Evolutionary conservation across 53 echinoderm and acorn worm species (phyloP), one percentile per base, ranked within the genome.

Genomic region (Henricia sp.): DNA sequence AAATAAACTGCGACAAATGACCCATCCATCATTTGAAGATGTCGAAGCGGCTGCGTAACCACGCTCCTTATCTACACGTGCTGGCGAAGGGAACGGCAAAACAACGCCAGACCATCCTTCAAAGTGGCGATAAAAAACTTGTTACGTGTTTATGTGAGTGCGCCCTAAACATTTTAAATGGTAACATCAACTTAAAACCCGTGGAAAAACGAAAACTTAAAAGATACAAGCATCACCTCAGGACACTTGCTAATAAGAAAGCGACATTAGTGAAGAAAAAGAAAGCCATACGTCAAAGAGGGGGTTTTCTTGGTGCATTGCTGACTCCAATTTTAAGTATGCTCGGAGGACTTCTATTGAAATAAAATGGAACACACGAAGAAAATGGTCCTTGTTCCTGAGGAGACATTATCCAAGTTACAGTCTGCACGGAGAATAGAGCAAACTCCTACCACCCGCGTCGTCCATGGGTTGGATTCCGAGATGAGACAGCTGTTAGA

Each of bases 301-400:
- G 89, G 26, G 89, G 91, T 3, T 94, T 94, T 32, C 52, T 91
- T 12, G 38, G 82, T n/a, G 72, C 85, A 1, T 37, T 91, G 29
- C 59, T 85, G 4, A 71, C 32, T 6, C 73, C 85, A 9, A 28
- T 85, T 3, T 38, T 86, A 35, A 65, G 74, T 11, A 67, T 75
- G 0, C 52, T 86, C 1, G 85, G 74, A 5, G 74, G 86, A 8
- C 42, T 74, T 0, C 54, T 86, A 20, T 74, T 86, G 0, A 86
- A 86, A 36, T 86, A 72, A 65, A 67, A 89, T 90, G 92, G 82
- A 92, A 6, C 70, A 82, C 37, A 43, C 90, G 2, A 90, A 90
- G 71, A 95, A 95, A 83, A 85, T 88, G 88, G 85, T 88, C 13
- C 48, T 95, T 0, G 92, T 95, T 16, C 91, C 91, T 6, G 70